Evolutionary conservation across 2,113 vertebrate species (phyloP).

Genomic region (Macrotis lagotis): DNA sequence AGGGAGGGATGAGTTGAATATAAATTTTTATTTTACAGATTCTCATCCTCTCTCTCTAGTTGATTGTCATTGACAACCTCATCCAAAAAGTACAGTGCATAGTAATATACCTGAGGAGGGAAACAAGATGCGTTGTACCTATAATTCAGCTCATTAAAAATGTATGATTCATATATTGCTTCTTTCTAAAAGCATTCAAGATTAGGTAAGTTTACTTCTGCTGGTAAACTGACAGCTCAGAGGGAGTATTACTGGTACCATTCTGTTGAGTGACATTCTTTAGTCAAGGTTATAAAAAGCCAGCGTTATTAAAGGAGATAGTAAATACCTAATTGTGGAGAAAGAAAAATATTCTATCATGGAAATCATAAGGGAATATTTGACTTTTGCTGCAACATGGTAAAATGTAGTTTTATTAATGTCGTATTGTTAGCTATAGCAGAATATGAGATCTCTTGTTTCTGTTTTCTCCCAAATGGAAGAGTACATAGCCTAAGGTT

Average conservation of each 20-base stretch:
- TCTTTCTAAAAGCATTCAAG: slow-evolving; percentile 63
- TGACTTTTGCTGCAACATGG: neutral
- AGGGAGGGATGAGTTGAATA: slow-evolving; percentile 33
- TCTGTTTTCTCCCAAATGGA: neutral
- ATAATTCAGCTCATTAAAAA: slow-evolving; percentile 67
- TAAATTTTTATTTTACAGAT: slow-evolving; percentile 34
- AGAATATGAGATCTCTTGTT: neutral
- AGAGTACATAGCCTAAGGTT: neutral
- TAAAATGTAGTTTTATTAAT: neutral
- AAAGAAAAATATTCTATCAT: neutral
- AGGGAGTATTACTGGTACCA: neutral
- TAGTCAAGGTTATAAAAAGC: neutral
- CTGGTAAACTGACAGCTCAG: slow-evolving; percentile 15
- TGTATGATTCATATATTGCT: slow-evolving; percentile 12
- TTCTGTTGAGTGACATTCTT: neutral
- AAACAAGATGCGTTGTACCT: slow-evolving; percentile 17
- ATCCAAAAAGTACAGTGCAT: neutral
- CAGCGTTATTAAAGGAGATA: neutral
- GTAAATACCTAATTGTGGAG: neutral
- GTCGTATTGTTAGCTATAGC: neutral
- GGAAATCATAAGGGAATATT: neutral
- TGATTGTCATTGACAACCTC: slow-evolving; percentile 51
- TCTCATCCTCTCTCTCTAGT: slow-evolving; percentile 42
- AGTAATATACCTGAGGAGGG: slow-evolving; percentile 49
- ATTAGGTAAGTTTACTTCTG: slow-evolving; percentile 2